Percentiles rank a stretch among this genome's conserved stretches.
Conservation (phyloP, 2,113 vertebrate species). For the Orthonyx spaldingii region DNA sequence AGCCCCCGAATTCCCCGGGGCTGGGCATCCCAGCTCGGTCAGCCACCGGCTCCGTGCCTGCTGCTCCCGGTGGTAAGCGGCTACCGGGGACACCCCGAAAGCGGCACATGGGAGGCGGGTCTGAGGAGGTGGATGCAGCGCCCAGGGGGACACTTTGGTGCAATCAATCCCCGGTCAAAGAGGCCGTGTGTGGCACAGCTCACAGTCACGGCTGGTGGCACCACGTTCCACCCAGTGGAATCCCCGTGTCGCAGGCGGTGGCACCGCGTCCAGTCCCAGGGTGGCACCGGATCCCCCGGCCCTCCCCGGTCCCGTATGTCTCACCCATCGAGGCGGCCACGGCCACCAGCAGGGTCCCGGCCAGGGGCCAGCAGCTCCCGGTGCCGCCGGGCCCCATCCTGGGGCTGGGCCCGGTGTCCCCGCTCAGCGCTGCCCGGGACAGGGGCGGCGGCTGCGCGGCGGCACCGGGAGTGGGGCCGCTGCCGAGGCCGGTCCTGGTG, state of each 20-base stretch:
- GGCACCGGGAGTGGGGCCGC: neutral
- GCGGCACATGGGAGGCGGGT: neutral
- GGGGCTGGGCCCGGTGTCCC: neutral
- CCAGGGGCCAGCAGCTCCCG: neutral
- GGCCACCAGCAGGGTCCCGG: constrained; percentile 3
- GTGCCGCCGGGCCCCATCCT: neutral
- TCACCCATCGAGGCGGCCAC: neutral
- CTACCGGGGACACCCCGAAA: neutral
- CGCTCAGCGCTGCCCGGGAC: neutral
- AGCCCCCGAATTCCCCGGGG: neutral
- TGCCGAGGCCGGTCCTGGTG: neutral
- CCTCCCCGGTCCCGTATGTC: neutral
- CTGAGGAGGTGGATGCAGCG: neutral
- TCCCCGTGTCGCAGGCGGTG: neutral
- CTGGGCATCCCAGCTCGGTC: neutral
- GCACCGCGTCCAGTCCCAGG: neutral
- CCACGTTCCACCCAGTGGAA: neutral
- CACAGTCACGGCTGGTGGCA: neutral
- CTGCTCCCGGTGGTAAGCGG: neutral
- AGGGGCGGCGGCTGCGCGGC: neutral
- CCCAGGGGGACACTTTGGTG: neutral
- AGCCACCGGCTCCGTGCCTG: neutral
- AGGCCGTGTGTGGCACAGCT: neutral
- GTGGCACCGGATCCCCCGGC: neutral
- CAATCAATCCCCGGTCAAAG: neutral